Evolutionary conservation across 2,797 vertebrate species (phyloP).

Genomic region (Hirundo rustica): DNA sequence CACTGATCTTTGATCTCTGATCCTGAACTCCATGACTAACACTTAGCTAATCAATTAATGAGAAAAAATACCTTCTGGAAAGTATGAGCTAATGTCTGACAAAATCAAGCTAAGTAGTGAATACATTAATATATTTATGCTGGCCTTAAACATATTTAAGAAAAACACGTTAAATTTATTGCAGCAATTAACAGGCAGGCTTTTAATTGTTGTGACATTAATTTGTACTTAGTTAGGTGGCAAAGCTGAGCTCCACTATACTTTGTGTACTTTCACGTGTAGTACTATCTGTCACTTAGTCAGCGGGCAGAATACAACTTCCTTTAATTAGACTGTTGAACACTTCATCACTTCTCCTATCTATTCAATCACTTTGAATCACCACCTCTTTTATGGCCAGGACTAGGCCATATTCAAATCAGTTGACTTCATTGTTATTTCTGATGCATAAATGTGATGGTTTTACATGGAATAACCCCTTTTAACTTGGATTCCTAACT

Average conservation of each 20-base stretch:
- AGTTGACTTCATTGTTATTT: not conserved
- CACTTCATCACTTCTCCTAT: not conserved
- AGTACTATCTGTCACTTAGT: not conserved
- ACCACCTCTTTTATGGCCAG: not conserved
- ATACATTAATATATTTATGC: not conserved
- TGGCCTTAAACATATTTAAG: not conserved
- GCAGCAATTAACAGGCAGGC: not conserved
- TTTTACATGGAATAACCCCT: too few relatives aligned
- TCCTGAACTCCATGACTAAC: not conserved
- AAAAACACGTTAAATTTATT: not conserved
- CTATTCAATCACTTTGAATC: not conserved
- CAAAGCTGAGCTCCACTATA: not conserved
- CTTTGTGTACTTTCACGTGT: not conserved
- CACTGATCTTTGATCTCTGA: not conserved
- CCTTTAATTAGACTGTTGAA: not conserved
- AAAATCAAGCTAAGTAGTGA: not conserved
- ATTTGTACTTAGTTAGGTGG: not conserved
- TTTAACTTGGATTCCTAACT: not conserved
- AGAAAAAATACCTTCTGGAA: not conserved
- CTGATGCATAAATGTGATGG: not conserved
- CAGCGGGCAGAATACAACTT: not conserved
- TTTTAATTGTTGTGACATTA: not conserved
- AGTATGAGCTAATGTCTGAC: not conserved
- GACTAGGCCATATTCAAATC: not conserved
- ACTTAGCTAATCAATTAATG: not conserved